Evolutionary conservation across 2,888 invertebrate genomes (phyloP).

Genomic region (Drosophila kambysellisi): DNA sequence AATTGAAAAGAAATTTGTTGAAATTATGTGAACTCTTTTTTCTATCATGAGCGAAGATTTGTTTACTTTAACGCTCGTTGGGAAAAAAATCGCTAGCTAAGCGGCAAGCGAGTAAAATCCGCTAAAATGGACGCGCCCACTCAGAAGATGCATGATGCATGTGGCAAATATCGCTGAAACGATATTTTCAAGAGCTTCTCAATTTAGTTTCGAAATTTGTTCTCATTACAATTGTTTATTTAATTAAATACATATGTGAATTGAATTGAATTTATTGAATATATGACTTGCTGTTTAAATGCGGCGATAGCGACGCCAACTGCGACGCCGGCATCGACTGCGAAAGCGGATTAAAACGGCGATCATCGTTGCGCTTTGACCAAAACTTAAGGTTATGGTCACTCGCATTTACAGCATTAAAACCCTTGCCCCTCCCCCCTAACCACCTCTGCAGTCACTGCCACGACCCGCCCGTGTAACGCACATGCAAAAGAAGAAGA

Average conservation of each 20-base stretch:
- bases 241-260: too few species aligned
- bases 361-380: conserved; percentile 45
- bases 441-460: conserved; percentile 1
- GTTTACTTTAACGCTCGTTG: background rate
- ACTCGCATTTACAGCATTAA: conserved; percentile 50
- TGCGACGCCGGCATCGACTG: conserved; percentile 5
- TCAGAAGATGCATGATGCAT: background rate
- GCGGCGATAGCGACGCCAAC: conserved; percentile 1
- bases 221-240: background rate
- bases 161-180: background rate
- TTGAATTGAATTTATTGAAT: background rate
- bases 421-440: conserved; percentile 1
- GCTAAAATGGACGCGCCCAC: background rate
- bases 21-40: background rate
- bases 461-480: conserved; percentile 32
- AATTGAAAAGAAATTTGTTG: background rate
- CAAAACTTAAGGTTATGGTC: conserved; percentile 75
- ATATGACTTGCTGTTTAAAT: conserved; percentile 22
- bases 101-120: background rate
- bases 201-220: background rate
- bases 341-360: conserved; percentile 32
- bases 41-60: background rate
- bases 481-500: conserved; percentile 19
- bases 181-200: background rate
- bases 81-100: background rate